phyloP scores from a whole-genome alignment of 2,888 invertebrate species.

The Bellardia pandia region DNA sequence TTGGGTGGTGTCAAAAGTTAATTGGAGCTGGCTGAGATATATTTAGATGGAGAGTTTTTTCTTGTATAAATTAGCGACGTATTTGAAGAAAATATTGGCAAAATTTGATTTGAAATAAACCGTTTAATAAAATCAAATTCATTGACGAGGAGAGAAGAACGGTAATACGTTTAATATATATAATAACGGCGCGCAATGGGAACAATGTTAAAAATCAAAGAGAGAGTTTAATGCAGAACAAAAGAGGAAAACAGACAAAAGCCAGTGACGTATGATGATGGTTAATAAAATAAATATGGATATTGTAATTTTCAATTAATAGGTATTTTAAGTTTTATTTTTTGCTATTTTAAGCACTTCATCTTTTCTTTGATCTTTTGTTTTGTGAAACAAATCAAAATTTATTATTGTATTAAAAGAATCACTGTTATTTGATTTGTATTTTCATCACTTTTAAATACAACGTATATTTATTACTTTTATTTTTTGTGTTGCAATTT shows the following conservation, averaged over 20 bases:
- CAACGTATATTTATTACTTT: slow-evolving; percentile 11
- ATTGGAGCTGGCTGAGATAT: not conserved
- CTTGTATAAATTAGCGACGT: not conserved
- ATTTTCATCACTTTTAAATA: not conserved
- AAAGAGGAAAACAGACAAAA: not conserved
- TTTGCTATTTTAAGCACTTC: slow-evolving; percentile 30
- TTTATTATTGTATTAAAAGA: not conserved
- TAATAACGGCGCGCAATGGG: slow-evolving; percentile 41
- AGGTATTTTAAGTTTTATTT: not conserved
- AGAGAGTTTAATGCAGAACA: slow-evolving; percentile 42
- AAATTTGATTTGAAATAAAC: slow-evolving; percentile 14
- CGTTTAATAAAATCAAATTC: slow-evolving; percentile 21
- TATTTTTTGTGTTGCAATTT: slow-evolving; percentile 29
- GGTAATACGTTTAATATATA: not conserved
- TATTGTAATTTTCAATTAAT: slow-evolving; percentile 26
- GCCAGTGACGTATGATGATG: slow-evolving; percentile 48
- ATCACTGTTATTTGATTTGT: not conserved
- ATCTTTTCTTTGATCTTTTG: slow-evolving; percentile 2
- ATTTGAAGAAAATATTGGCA: not conserved
- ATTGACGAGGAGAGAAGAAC: not conserved
- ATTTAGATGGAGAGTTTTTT: not conserved
- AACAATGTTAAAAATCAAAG: slow-evolving; percentile 18
- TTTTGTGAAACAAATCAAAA: slow-evolving; percentile 5
- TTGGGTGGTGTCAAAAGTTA: slow-evolving; percentile 41
- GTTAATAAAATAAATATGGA: slow-evolving; percentile 18